Percentiles rank a stretch among this genome's conserved stretches.
These are phyloP conservation scores for Paracanthobrama guichenoti DNA, from an alignment of 2,113 vertebrate species.

Conservation along the genomic window DNA sequence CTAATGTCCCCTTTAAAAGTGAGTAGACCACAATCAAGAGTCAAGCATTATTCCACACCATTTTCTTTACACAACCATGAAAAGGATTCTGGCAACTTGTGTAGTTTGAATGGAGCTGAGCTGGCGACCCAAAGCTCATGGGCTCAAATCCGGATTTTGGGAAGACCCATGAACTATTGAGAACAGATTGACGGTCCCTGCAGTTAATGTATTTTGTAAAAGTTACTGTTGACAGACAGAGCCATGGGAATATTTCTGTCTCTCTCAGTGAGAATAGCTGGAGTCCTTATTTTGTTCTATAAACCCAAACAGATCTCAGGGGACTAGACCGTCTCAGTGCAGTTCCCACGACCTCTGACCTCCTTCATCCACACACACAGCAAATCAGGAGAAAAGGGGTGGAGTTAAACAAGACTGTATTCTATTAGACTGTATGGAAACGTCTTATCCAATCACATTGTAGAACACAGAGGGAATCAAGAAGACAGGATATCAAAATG, in stretches of 20 bases:
- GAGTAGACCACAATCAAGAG: background rate
- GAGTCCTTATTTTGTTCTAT: constrained; percentile 20
- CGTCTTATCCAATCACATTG: background rate
- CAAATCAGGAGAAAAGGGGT: background rate
- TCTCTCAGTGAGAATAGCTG: constrained; percentile 22
- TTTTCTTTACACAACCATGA: background rate
- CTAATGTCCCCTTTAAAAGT: too few relatives aligned
- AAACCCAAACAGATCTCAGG: background rate
- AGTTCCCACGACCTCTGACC: constrained; percentile 38
- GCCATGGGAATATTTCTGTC: constrained; percentile 37
- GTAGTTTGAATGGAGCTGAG: background rate
- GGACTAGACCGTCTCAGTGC: background rate
- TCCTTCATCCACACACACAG: constrained; percentile 14
- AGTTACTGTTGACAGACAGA: constrained; percentile 3
- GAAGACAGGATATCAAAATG: background rate
- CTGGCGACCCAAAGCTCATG: background rate
- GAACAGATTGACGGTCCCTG: background rate
- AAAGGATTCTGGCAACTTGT: background rate
- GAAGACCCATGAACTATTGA: background rate
- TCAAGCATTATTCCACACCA: background rate
- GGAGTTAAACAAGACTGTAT: background rate
- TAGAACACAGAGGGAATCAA: background rate
- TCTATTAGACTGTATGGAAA: background rate
- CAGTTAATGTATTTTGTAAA: background rate
- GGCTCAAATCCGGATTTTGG: background rate